Evolutionary conservation across 2,888 invertebrate species (phyloP).

Genomic region (Drosophila helvetica): DNA sequence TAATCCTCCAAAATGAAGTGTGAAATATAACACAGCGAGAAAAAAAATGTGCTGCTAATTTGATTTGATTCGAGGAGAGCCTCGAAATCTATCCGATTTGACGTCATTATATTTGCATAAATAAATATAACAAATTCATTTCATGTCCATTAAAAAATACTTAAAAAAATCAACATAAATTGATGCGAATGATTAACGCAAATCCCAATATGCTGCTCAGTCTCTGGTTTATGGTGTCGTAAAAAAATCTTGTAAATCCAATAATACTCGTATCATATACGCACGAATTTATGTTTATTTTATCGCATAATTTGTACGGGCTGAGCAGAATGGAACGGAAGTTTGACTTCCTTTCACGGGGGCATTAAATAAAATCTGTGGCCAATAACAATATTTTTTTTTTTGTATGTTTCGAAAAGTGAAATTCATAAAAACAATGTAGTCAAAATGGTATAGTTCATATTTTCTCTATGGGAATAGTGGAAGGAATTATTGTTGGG

Average conservation of each 20-base stretch:
- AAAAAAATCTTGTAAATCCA: slow-evolving; percentile 59
- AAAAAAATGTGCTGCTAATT: slow-evolving; percentile 52
- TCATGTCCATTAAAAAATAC: slow-evolving; percentile 47
- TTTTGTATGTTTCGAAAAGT: background rate
- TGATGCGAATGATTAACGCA: slow-evolving; percentile 67
- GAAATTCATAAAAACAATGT: background rate
- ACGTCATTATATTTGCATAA: slow-evolving; percentile 67
- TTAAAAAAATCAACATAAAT: slow-evolving; percentile 53
- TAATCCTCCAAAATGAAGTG: slow-evolving; percentile 34
- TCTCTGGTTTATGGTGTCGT: slow-evolving; percentile 48
- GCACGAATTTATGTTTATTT: slow-evolving; percentile 54
- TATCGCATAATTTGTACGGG: slow-evolving; percentile 71
- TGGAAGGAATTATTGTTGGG: background rate
- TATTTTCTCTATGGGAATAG: background rate
- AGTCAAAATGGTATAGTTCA: background rate
- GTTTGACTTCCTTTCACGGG: slow-evolving; percentile 30
- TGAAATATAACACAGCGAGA: slow-evolving; percentile 46
- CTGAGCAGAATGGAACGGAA: slow-evolving; percentile 22
- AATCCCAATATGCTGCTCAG: slow-evolving; percentile 34
- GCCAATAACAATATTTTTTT: background rate
- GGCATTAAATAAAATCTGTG: slow-evolving; percentile 15
- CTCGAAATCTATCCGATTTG: slow-evolving; percentile 46
- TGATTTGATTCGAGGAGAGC: slow-evolving; percentile 43
- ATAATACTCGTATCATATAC: slow-evolving; percentile 23
- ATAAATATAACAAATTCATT: slow-evolving; percentile 48